phyloP scores from a whole-genome alignment of 2,888 invertebrate genomes.

The Aporophyla nigra region DNA sequence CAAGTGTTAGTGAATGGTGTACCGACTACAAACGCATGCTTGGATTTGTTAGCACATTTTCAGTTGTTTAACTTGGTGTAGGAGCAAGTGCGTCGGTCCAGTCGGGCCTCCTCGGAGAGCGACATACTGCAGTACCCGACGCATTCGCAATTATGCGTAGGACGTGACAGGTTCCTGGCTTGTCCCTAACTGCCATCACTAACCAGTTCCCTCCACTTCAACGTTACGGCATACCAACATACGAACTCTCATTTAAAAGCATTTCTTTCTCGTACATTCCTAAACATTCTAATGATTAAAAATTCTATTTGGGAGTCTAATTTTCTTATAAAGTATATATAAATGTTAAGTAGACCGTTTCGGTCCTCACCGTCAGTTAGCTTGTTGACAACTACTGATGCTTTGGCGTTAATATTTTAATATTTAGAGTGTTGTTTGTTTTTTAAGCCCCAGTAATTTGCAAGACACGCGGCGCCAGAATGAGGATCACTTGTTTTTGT shows the following conservation, averaged over 20 bases:
- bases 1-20: neutral
- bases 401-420: conserved; percentile 54
- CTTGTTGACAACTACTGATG: conserved; percentile 48
- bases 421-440: conserved; percentile 41
- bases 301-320: conserved; percentile 49
- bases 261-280: conserved; percentile 60
- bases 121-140: conserved; percentile 48
- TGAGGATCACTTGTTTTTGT: conserved; percentile 12
- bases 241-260: conserved; percentile 47
- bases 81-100: conserved; percentile 41
- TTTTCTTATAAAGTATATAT: conserved; percentile 63
- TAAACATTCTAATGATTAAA: conserved; percentile 48
- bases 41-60: conserved; percentile 53
- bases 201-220: conserved; percentile 58
- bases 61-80: conserved; percentile 50
- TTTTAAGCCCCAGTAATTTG: conserved; percentile 41
- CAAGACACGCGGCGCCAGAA: conserved; percentile 26
- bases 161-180: conserved; percentile 63
- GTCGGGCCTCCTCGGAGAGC: conserved; percentile 19
- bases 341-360: conserved; percentile 56
- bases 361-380: conserved; percentile 29
- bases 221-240: conserved; percentile 50
- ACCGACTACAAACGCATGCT: conserved; percentile 8
- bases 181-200: conserved; percentile 56
- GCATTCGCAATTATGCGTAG: conserved; percentile 63